A percentile compares a stretch with the other conserved stretches of the same genome.
These are phyloP conservation scores for Drosophila barbarae DNA, from an alignment of 2,888 invertebrate genomes.

Conservation along the genomic window DNA sequence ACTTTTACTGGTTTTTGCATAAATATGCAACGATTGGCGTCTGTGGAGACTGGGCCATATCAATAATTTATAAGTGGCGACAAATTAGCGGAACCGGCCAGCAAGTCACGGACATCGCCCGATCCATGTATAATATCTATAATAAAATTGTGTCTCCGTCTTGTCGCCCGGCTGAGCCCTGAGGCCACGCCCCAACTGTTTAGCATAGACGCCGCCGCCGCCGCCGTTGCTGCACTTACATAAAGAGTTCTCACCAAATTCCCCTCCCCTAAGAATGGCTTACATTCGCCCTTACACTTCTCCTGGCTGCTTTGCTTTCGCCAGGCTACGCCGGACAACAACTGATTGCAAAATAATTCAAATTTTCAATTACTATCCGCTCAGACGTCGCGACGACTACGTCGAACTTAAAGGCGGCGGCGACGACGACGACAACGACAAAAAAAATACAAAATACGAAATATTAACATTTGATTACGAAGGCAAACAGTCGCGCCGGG, in stretches of 20 bases:
- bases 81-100: slow-evolving; percentile 69
- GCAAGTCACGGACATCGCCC: slow-evolving; percentile 60
- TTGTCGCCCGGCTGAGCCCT: slow-evolving; percentile 30
- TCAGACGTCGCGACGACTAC: slow-evolving; percentile 73
- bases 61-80: slow-evolving; percentile 69
- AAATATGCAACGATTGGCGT: slow-evolving; percentile 47
- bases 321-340: slow-evolving; percentile 23
- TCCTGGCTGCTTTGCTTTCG: slow-evolving; percentile 3
- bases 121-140: slow-evolving; percentile 17
- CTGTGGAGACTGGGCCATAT: slow-evolving; percentile 51
- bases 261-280: not conserved
- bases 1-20: slow-evolving; percentile 43
- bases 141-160: slow-evolving; percentile 30
- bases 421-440: slow-evolving; percentile 28
- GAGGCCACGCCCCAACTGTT: slow-evolving; percentile 57
- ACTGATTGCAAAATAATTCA: slow-evolving; percentile 70
- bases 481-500: slow-evolving; percentile 40
- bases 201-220: slow-evolving; percentile 62
- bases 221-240: slow-evolving; percentile 51
- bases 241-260: slow-evolving; percentile 44
- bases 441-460: slow-evolving; percentile 24
- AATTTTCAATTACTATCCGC: slow-evolving; percentile 66
- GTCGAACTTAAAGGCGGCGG: slow-evolving; percentile 47
- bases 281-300: not conserved
- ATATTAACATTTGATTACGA: slow-evolving; percentile 53